Conservation (phyloP, 37 sponge, comb jelly and placozoan genomes). For the Haliclona indistincta region DNA sequence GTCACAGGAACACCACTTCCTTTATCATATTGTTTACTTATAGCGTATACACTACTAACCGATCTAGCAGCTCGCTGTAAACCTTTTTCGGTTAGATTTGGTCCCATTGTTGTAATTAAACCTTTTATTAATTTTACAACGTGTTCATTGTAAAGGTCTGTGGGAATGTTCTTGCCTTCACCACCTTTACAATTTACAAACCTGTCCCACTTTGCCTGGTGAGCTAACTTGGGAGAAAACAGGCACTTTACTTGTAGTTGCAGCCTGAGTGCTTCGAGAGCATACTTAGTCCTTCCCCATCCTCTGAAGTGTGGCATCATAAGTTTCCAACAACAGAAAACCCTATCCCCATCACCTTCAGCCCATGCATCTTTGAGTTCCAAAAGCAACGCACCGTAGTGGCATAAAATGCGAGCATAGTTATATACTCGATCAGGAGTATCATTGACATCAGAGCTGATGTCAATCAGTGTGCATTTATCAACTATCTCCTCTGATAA, state of each 20-base stretch:
- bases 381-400: conserved; percentile 16
- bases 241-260: conserved; percentile 1
- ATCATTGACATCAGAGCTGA: neutral
- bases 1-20: neutral
- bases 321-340: conserved; percentile 36
- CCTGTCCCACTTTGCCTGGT: conserved; percentile 40
- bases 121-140: conserved; percentile 15
- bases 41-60: neutral
- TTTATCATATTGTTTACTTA: conserved; percentile 9
- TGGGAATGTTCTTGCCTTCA: conserved; percentile 32
- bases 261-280: conserved; percentile 26
- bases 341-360: conserved; percentile 29
- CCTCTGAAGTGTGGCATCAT: conserved; percentile 37
- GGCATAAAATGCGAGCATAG: neutral
- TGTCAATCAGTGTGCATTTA: conserved; percentile 12
- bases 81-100: conserved; percentile 23
- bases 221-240: conserved; percentile 10
- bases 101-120: conserved; percentile 24
- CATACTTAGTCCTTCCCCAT: conserved; percentile 27
- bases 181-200: conserved; percentile 48
- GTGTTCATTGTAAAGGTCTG: conserved; percentile 25
- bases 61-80: conserved; percentile 22
- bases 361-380: conserved; percentile 12
- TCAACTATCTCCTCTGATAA: conserved; percentile 3
- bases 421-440: neutral